Evolutionary conservation across 2,888 invertebrate species (phyloP).

Genomic region (Lasioglossum morio): DNA sequence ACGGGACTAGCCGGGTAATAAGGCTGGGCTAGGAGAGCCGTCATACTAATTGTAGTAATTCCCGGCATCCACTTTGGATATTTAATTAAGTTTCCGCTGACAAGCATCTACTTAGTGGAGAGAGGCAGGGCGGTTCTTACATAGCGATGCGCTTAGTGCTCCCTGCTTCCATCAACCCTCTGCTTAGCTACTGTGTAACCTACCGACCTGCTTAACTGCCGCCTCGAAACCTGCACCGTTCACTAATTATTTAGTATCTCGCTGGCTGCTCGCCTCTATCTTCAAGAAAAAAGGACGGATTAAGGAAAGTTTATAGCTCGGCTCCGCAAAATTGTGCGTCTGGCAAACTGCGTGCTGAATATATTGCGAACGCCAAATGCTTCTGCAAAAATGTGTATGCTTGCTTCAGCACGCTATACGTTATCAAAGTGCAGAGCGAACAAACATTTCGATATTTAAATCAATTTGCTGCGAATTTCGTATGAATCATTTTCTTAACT

Average conservation of each 20-base stretch:
- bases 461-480: neutral
- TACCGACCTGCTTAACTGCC: slow-evolving; percentile 71
- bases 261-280: slow-evolving; percentile 14
- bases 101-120: slow-evolving; percentile 81
- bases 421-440: neutral
- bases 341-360: neutral
- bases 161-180: slow-evolving; percentile 59
- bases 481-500: neutral
- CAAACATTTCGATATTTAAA: neutral
- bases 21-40: slow-evolving; percentile 77
- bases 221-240: slow-evolving; percentile 59
- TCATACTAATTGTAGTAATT: slow-evolving; percentile 85
- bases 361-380: neutral
- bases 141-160: slow-evolving; percentile 61
- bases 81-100: slow-evolving; percentile 85
- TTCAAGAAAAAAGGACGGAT: slow-evolving; percentile 27
- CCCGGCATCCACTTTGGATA: slow-evolving; percentile 84
- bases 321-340: neutral
- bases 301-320: slow-evolving; percentile 35
- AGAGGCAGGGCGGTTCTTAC: slow-evolving; percentile 67
- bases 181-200: slow-evolving; percentile 68
- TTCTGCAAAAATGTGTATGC: neutral
- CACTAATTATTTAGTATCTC: slow-evolving; percentile 69
- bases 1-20: slow-evolving; percentile 77
- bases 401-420: neutral